phyloP scores from a whole-genome alignment of 1,140 invertebrate genomes.

The Drosophila bocqueti region DNA sequence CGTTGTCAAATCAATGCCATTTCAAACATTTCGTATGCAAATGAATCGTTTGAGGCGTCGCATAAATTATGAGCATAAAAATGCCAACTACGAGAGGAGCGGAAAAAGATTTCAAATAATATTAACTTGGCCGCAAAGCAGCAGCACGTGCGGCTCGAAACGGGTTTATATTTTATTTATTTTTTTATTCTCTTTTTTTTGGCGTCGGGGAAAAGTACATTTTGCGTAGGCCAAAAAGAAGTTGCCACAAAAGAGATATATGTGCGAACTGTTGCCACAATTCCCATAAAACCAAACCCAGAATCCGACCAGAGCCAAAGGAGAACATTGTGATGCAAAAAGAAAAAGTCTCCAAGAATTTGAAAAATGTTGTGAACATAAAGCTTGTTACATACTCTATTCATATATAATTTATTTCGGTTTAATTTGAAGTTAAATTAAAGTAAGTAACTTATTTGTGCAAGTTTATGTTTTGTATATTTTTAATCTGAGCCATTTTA shows the following conservation, averaged over 20 bases:
- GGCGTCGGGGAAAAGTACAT: conserved; percentile 12
- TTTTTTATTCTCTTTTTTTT: too few species aligned
- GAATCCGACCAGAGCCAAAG: conserved; percentile 1
- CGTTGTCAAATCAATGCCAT: conserved; percentile 79
- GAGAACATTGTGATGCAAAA: conserved; percentile 6
- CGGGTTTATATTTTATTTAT: conserved; percentile 18
- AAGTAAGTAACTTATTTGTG: background rate
- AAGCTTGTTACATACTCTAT: background rate
- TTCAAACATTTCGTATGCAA: conserved; percentile 79
- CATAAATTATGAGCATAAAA: conserved; percentile 75
- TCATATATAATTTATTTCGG: background rate
- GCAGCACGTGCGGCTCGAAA: conserved; percentile 56
- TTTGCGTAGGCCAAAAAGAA: conserved; percentile 34
- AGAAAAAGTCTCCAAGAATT: conserved; percentile 13
- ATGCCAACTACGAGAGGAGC: conserved; percentile 64
- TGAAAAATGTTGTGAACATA: conserved; percentile 3
- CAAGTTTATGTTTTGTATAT: background rate
- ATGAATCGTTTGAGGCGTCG: conserved; percentile 62
- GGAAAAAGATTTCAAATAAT: conserved; percentile 29
- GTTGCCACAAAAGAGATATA: conserved; percentile 32
- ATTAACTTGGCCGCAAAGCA: conserved; percentile 21
- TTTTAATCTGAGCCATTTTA: background rate
- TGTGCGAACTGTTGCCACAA: conserved; percentile 48
- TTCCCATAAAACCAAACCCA: conserved; percentile 29
- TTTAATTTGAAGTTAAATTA: background rate